Conservation (phyloP, 1,140 invertebrate genomes). For the Ruditapes philippinarum region DNA sequence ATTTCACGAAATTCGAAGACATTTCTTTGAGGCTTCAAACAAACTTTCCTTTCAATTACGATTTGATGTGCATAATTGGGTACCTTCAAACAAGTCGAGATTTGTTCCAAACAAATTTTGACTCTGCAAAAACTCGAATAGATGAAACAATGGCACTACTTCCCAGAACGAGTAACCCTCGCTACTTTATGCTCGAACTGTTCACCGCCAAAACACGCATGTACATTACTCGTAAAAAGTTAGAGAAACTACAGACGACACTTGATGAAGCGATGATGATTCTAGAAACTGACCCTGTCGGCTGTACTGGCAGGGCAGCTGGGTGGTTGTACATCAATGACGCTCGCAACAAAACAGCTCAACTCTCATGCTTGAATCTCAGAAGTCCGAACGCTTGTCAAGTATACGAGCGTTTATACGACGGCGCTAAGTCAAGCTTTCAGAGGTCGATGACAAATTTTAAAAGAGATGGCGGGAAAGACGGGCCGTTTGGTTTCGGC, state of each 20-base stretch:
- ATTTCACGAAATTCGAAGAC: conserved; percentile 62
- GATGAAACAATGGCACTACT: conserved; percentile 51
- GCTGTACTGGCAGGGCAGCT: conserved; percentile 70
- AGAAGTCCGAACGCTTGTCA: conserved; percentile 9
- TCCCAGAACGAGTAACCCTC: conserved; percentile 67
- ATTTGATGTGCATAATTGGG: conserved; percentile 66
- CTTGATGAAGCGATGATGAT: conserved; percentile 73
- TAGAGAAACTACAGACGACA: conserved; percentile 64
- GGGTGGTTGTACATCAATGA: conserved; percentile 74
- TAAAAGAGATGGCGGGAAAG: conserved; percentile 72
- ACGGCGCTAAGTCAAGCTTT: conserved; percentile 60
- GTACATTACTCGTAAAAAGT: conserved; percentile 66
- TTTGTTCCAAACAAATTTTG: conserved; percentile 65
- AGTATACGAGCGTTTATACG: conserved; percentile 43
- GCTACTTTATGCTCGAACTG: conserved; percentile 69
- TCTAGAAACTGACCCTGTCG: conserved; percentile 66
- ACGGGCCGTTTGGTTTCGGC: conserved; percentile 72
- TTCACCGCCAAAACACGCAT: conserved; percentile 71
- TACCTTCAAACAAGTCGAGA: conserved; percentile 69
- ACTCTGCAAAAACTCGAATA: conserved; percentile 66
- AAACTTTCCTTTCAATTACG: conserved; percentile 40
- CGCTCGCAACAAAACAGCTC: conserved; percentile 66
- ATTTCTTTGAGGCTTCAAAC: conserved; percentile 21
- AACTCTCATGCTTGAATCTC: conserved; percentile 69
- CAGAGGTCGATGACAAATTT: conserved; percentile 63